Evolutionary conservation across 2,797 vertebrate species (phyloP), one percentile per base, ranked within the genome.

Genomic region (Holocentrus rufus): DNA sequence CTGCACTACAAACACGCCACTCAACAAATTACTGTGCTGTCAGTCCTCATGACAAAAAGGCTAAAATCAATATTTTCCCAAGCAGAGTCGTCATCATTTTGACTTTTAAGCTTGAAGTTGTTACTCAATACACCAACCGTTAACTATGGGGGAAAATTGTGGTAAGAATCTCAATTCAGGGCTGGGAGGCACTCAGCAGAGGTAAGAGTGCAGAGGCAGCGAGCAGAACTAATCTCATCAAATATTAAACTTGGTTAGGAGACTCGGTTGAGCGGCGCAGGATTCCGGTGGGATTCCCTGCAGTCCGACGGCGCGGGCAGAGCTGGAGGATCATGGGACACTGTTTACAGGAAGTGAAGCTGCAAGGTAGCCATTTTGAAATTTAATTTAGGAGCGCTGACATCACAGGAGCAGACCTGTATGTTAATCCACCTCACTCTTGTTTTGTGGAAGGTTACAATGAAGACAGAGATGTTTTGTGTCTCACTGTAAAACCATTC

Each of bases 151-250:
- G 49, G 57, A 47, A 62, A 69, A 81, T 50, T 64, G 58, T 44
- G 72, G 66, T 49, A 62, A 34, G 56, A 54, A 34, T 49, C 66
- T 77, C 72, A 71, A 60, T 90, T 81, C 72, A 56, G 57, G 61
- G 30, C 74, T 65, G 27, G 17, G 56, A 80, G 63, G 79, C 84
- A 78, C 72, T 77, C 77, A 74, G 87, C 81, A 86, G 89, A 88
- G 79, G 79, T 87, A 87, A 85, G 84, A 87, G 77, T 61, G 64
- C 76, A 85, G 89, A 85, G 63, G 80, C 93, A 94, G 85, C 34
- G 85, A 88, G 92, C 92, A 93, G 93, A 94, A 94, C 77, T 94
- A 94, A 95, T 94, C 84, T 94, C 86, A 95, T 94, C 89, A 95
- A 94, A 94, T 94, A 94, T 94, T 94, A 89, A 95, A 92, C 89